Base-by-base conservation (phyloP, 2,888 invertebrate species). In the Drosophila mimica region DNA sequence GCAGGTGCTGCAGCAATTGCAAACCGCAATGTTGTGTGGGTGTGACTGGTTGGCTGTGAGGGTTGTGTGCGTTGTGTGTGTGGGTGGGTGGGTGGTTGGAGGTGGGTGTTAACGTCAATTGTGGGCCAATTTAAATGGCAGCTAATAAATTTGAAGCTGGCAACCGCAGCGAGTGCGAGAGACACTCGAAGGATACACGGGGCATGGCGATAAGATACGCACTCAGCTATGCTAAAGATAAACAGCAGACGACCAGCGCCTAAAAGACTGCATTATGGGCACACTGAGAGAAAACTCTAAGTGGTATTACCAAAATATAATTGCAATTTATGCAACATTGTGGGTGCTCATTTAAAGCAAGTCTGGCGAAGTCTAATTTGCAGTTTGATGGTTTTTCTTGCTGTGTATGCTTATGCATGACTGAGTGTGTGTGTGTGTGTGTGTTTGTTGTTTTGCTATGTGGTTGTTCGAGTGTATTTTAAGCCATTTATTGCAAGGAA, bases 141-240 rank as follows among this genome's bases (percentile, higher is more conserved):
- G 87, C 90, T 88, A 90, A 87, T 87, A 87, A 90, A 87, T 90
- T 83, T 86, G 67, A 60, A 78, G 83, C 75, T 69, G 63, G 74
- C 79, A 82, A n/a, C 70, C 69, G 65, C 75, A 78, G 56, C 64
- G 49, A 59, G 17, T 9, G 82, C 70, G 63, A 73, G 72, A 57
- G 71, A 58, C 43, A 36, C 59, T 59, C 70, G 36, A 69, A 57
- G 52, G 80, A 76, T 73, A 63, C 74, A 48, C 62, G 25, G 15
- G 38, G 34, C 59, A 48, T 51, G 33, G 38, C 56, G 76, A 68
- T 81, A 81, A 81, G 76, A 65, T 70, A 76, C 59, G 71, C 61
- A 57, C 59, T 36, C 69, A 58, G 69, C 56, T 80, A 73, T 57
- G 61, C 49, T 34, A 46, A 66, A 82, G 76, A 81, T 81, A 75